These are phyloP conservation scores for Pelagia noctiluca DNA, from an alignment of 30 jellyfish, hydroid and myxozoan species.

Conservation along the genomic window DNA sequence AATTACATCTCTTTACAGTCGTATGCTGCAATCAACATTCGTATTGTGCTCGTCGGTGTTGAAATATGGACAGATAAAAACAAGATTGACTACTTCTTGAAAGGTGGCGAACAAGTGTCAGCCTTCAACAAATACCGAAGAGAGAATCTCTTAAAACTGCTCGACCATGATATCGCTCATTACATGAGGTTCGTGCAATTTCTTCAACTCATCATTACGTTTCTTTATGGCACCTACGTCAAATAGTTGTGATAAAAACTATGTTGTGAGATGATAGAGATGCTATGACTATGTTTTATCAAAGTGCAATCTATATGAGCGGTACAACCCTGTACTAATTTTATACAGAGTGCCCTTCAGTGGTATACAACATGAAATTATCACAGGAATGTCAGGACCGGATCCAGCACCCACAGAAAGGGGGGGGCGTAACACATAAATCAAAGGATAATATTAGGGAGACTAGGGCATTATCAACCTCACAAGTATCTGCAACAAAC, in stretches of 20 bases:
- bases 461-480: too few relatives aligned
- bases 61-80: constrained; percentile 79
- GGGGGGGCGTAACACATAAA: too few relatives aligned
- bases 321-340: not conserved
- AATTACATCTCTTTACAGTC: constrained; percentile 48
- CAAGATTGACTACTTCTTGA: constrained; percentile 12
- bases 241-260: not conserved
- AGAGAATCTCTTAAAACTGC: not conserved
- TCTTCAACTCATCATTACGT: not conserved
- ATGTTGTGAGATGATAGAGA: not conserved
- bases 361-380: too few relatives aligned
- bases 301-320: not conserved
- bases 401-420: too few relatives aligned
- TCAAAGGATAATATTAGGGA: too few relatives aligned
- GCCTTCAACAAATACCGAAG: constrained; percentile 41
- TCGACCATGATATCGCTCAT: constrained; percentile 68
- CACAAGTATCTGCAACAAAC: too few relatives aligned
- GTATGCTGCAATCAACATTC: constrained; percentile 86
- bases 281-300: too few relatives aligned
- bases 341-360: not conserved
- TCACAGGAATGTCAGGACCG: too few relatives aligned
- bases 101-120: constrained; percentile 29
- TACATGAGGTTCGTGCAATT: constrained; percentile 57
- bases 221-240: not conserved
- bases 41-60: constrained; percentile 81